Conservation (phyloP, 2,113 vertebrate genomes). For the Engystomops pustulosus region DNA sequence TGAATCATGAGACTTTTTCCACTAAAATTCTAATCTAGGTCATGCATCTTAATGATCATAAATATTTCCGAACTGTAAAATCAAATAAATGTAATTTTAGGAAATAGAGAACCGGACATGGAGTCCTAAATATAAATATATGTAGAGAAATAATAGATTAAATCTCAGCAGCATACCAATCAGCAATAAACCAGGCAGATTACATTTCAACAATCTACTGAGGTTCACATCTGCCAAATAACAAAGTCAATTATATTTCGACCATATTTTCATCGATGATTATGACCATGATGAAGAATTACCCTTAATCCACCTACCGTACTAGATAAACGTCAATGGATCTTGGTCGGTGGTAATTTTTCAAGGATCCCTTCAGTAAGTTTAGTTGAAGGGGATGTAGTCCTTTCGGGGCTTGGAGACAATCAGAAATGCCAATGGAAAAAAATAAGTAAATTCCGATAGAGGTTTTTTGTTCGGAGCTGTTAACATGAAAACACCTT, state of each 20-base stretch:
- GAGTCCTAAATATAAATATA: background rate
- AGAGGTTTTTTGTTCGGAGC: constrained; percentile 72
- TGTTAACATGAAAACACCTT: constrained; percentile 67
- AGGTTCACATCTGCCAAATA: background rate
- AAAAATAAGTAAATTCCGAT: constrained; percentile 66
- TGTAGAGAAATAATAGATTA: background rate
- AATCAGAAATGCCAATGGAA: constrained; percentile 75
- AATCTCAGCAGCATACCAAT: background rate
- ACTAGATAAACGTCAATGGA: background rate
- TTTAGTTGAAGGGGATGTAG: constrained; percentile 71
- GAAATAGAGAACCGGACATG: too few species aligned
- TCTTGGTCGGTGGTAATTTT: background rate
- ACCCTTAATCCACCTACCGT: constrained; percentile 1
- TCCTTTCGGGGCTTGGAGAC: constrained; percentile 75
- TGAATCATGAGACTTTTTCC: too few species aligned
- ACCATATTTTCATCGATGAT: background rate
- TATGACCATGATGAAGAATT: background rate
- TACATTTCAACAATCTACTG: background rate
- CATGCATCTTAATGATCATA: too few species aligned
- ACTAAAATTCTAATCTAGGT: too few species aligned
- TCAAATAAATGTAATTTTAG: background rate
- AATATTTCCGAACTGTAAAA: background rate
- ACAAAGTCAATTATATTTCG: background rate
- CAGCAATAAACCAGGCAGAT: background rate
- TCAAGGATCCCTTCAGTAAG: background rate